These are phyloP conservation scores for Drosophila pseudoananassae DNA, from an alignment of 1,140 invertebrate genomes.

Conservation along the genomic window DNA sequence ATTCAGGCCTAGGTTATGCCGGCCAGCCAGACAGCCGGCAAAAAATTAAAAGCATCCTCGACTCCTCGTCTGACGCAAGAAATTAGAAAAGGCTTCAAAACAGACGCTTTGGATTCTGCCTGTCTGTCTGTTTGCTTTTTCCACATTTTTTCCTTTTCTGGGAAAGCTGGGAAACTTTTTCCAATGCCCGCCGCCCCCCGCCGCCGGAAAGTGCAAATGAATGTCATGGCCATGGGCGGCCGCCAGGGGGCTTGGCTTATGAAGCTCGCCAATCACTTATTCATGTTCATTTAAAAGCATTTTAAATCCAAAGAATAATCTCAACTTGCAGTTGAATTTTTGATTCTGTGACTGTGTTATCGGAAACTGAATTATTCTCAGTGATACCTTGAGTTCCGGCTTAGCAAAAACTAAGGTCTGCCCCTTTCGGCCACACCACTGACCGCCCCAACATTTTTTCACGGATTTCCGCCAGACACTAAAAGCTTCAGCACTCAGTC, in stretches of 20 bases:
- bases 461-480: conserved; percentile 35
- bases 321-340: not conserved
- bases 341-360: not conserved
- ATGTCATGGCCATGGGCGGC: conserved; percentile 51
- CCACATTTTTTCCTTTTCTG: conserved; percentile 8
- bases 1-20: conserved; percentile 45
- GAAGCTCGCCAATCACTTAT: conserved; percentile 34
- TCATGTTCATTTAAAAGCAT: conserved; percentile 37
- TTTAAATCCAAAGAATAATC: not conserved
- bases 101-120: conserved; percentile 47
- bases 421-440: conserved; percentile 2
- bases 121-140: conserved; percentile 23
- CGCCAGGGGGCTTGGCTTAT: conserved; percentile 12
- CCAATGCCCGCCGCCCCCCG: conserved; percentile 5
- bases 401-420: not conserved
- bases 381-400: not conserved
- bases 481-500: conserved; percentile 48
- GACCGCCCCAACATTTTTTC: conserved; percentile 23
- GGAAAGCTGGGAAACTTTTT: conserved; percentile 10
- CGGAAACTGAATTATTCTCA: too few relatives aligned
- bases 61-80: conserved; percentile 31
- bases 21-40: conserved; percentile 35
- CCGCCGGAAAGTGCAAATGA: conserved; percentile 59
- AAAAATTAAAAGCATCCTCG: conserved; percentile 51
- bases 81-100: conserved; percentile 65